These are phyloP conservation scores for Popillia japonica DNA, from an alignment of 1,140 invertebrate genomes.

Conservation along the genomic window DNA sequence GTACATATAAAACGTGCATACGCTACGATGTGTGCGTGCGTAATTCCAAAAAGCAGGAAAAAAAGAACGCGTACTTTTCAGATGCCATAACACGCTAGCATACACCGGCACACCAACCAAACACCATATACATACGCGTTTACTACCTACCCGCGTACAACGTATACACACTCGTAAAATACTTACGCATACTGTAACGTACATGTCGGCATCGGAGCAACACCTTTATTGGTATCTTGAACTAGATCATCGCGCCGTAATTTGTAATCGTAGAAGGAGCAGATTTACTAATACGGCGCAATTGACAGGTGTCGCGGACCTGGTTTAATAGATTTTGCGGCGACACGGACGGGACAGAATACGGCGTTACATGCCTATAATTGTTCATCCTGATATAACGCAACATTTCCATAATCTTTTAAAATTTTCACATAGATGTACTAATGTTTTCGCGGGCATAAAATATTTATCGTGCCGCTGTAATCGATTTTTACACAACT, in stretches of 20 bases:
- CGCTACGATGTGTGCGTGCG: background rate
- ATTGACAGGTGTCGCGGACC: background rate
- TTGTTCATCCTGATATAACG: background rate
- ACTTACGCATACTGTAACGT: background rate
- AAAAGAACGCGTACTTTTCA: background rate
- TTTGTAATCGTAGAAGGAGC: conserved; percentile 1
- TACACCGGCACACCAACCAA: background rate
- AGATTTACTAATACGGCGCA: background rate
- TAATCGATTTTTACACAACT: no score
- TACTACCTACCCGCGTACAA: no score
- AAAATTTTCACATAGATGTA: background rate
- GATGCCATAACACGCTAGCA: background rate
- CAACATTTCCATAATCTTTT: background rate
- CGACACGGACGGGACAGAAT: background rate
- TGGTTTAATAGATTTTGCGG: background rate
- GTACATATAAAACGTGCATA: background rate
- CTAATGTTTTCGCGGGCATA: background rate
- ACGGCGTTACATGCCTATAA: background rate
- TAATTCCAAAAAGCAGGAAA: background rate
- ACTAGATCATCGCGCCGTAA: conserved; percentile 9
- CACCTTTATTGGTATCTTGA: conserved; percentile 18
- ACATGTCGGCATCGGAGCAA: background rate
- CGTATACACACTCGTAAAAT: no score
- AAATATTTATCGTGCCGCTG: no score
- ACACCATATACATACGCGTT: no score